These are phyloP conservation scores for Chelonus insularis DNA, from an alignment of 1,140 invertebrate genomes.

Conservation along the genomic window DNA sequence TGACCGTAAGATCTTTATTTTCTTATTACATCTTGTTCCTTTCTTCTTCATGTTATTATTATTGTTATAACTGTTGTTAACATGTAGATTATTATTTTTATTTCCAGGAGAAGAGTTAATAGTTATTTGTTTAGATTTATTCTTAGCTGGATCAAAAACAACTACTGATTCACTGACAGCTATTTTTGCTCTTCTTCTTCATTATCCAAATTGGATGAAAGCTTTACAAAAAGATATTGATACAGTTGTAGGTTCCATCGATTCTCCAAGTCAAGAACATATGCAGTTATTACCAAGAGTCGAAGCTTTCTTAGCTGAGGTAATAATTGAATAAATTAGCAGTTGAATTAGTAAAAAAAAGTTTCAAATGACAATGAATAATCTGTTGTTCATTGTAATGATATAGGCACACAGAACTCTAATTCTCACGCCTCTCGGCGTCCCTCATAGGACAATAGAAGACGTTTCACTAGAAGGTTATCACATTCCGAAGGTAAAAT, in stretches of 20 bases:
- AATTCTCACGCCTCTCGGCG: conserved; percentile 64
- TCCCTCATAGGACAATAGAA: conserved; percentile 65
- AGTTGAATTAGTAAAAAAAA: conserved; percentile 5
- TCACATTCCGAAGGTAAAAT: conserved; percentile 66
- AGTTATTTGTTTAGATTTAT: conserved; percentile 69
- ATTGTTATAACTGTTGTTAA: background rate
- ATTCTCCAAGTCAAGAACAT: conserved; percentile 65
- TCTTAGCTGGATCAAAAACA: conserved; percentile 73
- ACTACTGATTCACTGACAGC: conserved; percentile 68
- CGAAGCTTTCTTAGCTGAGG: conserved; percentile 58
- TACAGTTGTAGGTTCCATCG: conserved; percentile 63
- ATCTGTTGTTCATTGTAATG: conserved; percentile 45
- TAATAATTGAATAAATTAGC: conserved; percentile 36
- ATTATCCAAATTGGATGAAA: conserved; percentile 68
- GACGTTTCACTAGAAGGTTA: conserved; percentile 64
- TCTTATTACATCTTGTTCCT: conserved; percentile 3
- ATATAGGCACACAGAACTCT: conserved; percentile 66
- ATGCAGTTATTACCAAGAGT: conserved; percentile 47
- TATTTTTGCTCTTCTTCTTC: conserved; percentile 67
- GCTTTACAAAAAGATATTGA: conserved; percentile 72
- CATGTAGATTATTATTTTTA: background rate
- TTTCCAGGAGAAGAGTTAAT: conserved; percentile 66
- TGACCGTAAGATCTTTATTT: conserved; percentile 39
- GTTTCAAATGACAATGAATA: conserved; percentile 9
- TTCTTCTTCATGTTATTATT: conserved; percentile 13